Evolutionary conservation across 2,888 invertebrate species (phyloP).

Genomic region (Cinara cedri): DNA sequence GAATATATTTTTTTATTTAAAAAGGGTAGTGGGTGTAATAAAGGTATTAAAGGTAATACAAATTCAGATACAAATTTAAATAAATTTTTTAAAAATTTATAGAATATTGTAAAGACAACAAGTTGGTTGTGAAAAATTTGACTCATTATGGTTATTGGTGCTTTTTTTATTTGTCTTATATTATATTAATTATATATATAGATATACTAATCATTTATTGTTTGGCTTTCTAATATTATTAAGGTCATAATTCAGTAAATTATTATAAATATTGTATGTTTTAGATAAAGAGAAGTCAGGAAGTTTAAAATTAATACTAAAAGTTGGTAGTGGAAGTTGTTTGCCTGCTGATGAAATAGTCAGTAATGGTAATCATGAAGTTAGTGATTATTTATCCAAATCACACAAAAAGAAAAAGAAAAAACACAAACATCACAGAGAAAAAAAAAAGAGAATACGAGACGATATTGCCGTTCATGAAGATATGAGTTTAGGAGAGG

Average conservation of each 20-base stretch:
- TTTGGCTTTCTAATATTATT: neutral
- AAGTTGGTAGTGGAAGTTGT: conserved; percentile 74
- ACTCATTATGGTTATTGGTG: too few species aligned
- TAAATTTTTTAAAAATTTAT: too few species aligned
- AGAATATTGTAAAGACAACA: too few species aligned
- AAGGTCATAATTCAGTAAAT: neutral
- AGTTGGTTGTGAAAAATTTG: too few species aligned
- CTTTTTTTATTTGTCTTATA: too few species aligned
- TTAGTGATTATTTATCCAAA: conserved; percentile 52
- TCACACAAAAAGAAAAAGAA: conserved; percentile 58
- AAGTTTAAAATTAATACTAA: conserved; percentile 74
- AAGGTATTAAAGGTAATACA: too few species aligned
- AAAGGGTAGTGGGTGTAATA: too few species aligned
- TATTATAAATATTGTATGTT: neutral
- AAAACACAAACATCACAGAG: conserved; percentile 57
- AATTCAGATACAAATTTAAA: too few species aligned
- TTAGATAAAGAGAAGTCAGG: conserved; percentile 49
- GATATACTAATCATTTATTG: neutral
- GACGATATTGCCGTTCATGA: conserved; percentile 44
- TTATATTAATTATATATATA: neutral
- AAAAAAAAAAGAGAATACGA: conserved; percentile 57
- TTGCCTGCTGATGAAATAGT: conserved; percentile 68
- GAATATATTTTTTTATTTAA: too few species aligned
- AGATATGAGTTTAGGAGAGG: conserved; percentile 47
- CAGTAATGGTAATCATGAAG: conserved; percentile 61